Evolutionary conservation across 2,113 vertebrate genomes (phyloP).

Genomic region (Meles meles): DNA sequence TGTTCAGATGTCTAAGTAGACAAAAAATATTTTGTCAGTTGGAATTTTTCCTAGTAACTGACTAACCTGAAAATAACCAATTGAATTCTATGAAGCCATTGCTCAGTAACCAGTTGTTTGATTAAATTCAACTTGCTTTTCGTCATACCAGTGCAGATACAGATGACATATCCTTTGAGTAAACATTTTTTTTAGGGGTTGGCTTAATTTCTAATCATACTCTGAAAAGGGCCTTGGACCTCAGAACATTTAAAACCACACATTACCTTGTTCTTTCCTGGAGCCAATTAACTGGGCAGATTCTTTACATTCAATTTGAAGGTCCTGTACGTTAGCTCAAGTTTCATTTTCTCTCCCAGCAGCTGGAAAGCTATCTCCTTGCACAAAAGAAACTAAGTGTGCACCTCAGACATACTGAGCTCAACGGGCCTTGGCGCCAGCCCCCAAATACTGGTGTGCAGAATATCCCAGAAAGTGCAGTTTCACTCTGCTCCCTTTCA

Average conservation of each 20-base stretch:
- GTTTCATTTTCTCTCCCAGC: conserved; percentile 36
- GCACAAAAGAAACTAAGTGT: conserved; percentile 30
- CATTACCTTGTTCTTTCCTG: conserved; percentile 18
- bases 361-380: conserved; percentile 15
- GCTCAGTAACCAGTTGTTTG: neutral
- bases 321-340: conserved; percentile 10
- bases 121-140: conserved; percentile 13
- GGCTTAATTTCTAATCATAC: conserved; percentile 41
- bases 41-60: neutral
- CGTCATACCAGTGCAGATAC: neutral
- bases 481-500: conserved; percentile 61
- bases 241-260: conserved; percentile 44
- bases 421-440: neutral
- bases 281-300: conserved; percentile 13
- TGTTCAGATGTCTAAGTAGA: neutral
- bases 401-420: neutral
- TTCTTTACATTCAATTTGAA: conserved; percentile 33
- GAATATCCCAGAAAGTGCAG: conserved; percentile 48
- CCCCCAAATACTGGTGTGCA: neutral
- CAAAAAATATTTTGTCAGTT: neutral
- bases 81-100: neutral
- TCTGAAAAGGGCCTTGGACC: neutral
- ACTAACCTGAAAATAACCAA: conserved; percentile 6
- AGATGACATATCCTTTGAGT: neutral
- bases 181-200: neutral